Conservation (phyloP, 64 coral and sea anemone species). For the Montipora capricornis region DNA sequence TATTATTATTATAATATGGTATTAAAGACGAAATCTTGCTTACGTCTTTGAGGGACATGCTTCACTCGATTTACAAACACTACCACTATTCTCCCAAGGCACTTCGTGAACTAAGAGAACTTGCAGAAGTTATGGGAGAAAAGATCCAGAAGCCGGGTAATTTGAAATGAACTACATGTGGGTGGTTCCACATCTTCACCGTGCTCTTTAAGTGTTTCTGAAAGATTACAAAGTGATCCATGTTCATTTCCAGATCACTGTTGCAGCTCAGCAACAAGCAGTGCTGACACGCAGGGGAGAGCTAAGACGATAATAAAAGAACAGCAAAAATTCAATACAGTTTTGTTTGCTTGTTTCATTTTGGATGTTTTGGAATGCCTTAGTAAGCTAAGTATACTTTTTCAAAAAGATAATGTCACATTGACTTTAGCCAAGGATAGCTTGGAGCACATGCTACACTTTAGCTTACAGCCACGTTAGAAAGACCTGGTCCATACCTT, state of each 20-base stretch:
- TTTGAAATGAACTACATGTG: slow-evolving; percentile 29
- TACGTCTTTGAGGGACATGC: slow-evolving; percentile 25
- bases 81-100: slow-evolving; percentile 38
- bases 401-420: background rate
- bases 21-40: slow-evolving; percentile 11
- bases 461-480: background rate
- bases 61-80: slow-evolving; percentile 13
- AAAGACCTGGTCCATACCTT: background rate
- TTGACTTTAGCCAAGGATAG: background rate
- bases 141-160: slow-evolving; percentile 40
- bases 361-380: slow-evolving; percentile 36
- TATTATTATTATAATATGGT: background rate
- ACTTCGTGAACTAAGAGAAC: slow-evolving; percentile 25
- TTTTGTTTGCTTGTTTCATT: slow-evolving; percentile 43
- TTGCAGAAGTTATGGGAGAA: slow-evolving; percentile 30
- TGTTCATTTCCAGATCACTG: slow-evolving; percentile 19
- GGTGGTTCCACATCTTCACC: slow-evolving; percentile 32
- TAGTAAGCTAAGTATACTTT: background rate
- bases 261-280: slow-evolving; percentile 18
- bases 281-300: slow-evolving; percentile 1
- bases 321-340: slow-evolving; percentile 8
- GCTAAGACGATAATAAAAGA: slow-evolving; percentile 4
- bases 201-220: slow-evolving; percentile 26
- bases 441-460: background rate
- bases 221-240: slow-evolving; percentile 52